Base-by-base conservation (phyloP, 1,140 invertebrate species). In the Eriosoma lanigerum region DNA sequence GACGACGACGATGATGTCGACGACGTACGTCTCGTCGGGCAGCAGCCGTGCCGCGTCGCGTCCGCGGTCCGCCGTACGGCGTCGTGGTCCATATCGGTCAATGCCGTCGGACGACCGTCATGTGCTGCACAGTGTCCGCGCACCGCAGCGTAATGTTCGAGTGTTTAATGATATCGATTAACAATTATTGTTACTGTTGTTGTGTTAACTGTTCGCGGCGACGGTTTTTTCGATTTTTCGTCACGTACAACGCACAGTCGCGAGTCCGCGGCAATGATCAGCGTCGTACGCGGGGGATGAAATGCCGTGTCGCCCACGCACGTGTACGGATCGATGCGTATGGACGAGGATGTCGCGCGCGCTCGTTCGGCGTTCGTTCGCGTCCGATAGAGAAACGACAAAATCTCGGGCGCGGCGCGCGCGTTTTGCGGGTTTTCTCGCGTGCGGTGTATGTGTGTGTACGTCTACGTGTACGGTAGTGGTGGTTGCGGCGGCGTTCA, bases 301-400 rank as follows among this genome's bases (percentile, higher is more conserved):
- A 72, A 29, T 21, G 46, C 46, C 68, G 68, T 72, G 52, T 72
- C 75, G 75, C 75, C 75, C 75, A 78, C 73, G 73, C 75, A 78
- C 75, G 75, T 78, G 75, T 58, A 62, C 56, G 54, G 56, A 78
- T 78, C 75, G 75, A 60, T 78, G 62, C 24, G 52, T 76, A 46
- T n/a, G 32, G 64, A 32, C 4, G 46, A 15, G 4, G 46, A 10
- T 68, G 66, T 29, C 10, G 66, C 38, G 66, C 66, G 66, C 66
- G 66, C 38, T 64, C 62, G 62, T 32, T 38, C 66, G 66, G 66
- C 66, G 66, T 21, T 24, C 38, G 44, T 46, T 13, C 66, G 66
- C 66, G 66, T 68, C 64, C 64, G 12, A n/a, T 38, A 19, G 19
- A 68, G 44, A 3, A 64, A 68, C 64, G n/a, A 46, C 52, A n/a